Conservation (phyloP, 1,140 invertebrate genomes). For the Brachionus asplanchnoidis region DNA sequence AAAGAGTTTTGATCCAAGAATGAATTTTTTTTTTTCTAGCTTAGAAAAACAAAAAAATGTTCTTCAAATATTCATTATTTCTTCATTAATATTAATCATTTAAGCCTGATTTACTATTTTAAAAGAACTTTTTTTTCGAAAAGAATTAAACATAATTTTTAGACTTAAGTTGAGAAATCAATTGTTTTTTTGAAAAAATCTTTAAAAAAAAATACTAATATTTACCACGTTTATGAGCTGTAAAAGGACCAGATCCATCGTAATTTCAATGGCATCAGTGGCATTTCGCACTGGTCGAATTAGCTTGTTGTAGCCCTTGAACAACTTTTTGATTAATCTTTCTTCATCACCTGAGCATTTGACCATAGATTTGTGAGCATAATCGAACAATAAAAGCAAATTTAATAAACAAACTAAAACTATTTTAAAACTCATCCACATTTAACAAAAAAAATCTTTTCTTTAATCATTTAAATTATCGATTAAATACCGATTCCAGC, state of each 20-base stretch:
- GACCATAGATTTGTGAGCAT: slow-evolving; percentile 44
- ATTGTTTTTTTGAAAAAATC: too few relatives aligned
- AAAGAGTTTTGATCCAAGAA: too few relatives aligned
- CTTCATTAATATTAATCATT: background rate
- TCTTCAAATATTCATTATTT: background rate
- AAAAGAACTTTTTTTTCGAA: background rate
- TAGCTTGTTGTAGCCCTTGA: slow-evolving; percentile 78
- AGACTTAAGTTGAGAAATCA: too few relatives aligned
- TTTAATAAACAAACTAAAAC: background rate
- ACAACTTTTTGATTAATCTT: slow-evolving; percentile 67
- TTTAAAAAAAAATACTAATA: too few relatives aligned
- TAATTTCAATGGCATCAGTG: slow-evolving; percentile 83
- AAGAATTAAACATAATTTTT: background rate
- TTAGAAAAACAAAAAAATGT: too few relatives aligned
- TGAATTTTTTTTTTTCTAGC: too few relatives aligned
- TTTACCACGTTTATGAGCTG: slow-evolving; percentile 96
- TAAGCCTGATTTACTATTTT: background rate
- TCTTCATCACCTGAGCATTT: slow-evolving; percentile 50
- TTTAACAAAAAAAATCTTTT: background rate
- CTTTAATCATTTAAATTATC: slow-evolving; percentile 1
- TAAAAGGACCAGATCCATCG: slow-evolving; percentile 80
- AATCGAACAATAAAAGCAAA: background rate
- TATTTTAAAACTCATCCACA: slow-evolving; percentile 25
- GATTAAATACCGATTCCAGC: background rate
- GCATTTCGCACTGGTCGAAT: slow-evolving; percentile 85